These are phyloP conservation scores for Spizaetus ornatus DNA, from an alignment of 2,113 vertebrate genomes.

Conservation along the genomic window DNA sequence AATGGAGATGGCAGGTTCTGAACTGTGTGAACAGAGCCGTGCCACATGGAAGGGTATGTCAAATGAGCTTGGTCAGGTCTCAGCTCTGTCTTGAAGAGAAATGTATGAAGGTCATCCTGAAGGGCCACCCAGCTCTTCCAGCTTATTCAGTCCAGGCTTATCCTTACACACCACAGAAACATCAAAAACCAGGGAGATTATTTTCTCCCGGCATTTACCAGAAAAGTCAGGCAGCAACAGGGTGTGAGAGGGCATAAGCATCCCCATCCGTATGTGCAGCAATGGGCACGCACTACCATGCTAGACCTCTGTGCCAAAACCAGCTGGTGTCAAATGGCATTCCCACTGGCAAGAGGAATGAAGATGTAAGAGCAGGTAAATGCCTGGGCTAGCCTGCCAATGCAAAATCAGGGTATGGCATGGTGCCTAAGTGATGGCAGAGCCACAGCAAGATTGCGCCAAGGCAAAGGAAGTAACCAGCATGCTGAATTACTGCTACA, in stretches of 20 bases:
- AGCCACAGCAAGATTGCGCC: background rate
- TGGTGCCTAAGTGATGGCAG: background rate
- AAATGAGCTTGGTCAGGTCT: background rate
- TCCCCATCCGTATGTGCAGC: background rate
- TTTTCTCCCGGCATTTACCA: background rate
- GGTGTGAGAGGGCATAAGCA: background rate
- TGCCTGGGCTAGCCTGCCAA: background rate
- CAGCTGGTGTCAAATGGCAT: background rate
- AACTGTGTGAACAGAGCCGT: background rate
- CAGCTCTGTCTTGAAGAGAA: background rate
- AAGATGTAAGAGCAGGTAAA: background rate
- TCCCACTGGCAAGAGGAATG: background rate
- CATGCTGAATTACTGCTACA: background rate
- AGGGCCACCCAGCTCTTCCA: background rate
- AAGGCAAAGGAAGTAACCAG: background rate
- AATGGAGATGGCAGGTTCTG: accelerated
- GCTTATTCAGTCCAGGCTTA: background rate
- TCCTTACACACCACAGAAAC: background rate
- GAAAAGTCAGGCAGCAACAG: background rate
- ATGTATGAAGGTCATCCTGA: background rate
- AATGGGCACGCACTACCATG: accelerated
- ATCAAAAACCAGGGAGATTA: background rate
- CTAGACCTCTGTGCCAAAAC: background rate
- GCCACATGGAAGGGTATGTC: background rate
- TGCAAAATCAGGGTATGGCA: background rate